Evolutionary conservation across 2,888 invertebrate genomes (phyloP), one percentile per base, ranked within the genome.

Genomic region (Ichneumoninae sp.): DNA sequence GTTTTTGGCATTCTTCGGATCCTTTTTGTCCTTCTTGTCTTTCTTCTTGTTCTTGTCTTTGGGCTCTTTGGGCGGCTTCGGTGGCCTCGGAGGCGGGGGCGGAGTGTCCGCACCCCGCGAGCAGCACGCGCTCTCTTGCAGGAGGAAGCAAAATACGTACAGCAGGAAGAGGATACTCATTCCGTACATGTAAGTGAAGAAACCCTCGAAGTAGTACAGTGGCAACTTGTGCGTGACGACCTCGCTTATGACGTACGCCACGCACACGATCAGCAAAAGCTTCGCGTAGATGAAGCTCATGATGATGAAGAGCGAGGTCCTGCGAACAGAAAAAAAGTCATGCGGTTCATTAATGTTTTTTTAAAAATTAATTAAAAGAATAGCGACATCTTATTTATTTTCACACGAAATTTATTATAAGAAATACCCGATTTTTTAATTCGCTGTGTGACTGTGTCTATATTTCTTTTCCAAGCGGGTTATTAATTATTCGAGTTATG

Each of bases 241-340:
- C 95, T 99, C 98, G 92, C 98, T 98, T 94, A 98, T 97, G 91
- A 98, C 98, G 94, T 98, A 98, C 87, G 98, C 98, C 93, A 98
- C 96, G 95, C 98, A 99, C 84, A 98, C 96, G 89, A 98, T 98
- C 89, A 98, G 97, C 94, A 98, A 95, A 87, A 98, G 96, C 94
- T 98, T 98, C 92, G 98, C 98, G 95, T 99, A 99, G 93, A 98
- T 97, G 95, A 98, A 98, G 94, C 98, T 98, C 95, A 98, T 97
- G 94, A 98, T 97, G 95, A 98, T 98, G 95, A 98, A 98, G 91
- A 98, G 95, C 91, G 98, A 98, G 90, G 98, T 98, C 96, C 98
- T 98, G 96, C 87, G 95, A 96, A 91, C 92, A 88, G 92, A 92
- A 83, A 22, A 57, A 85, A 77, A 73, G 22, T 50, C 66, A 52